These are phyloP conservation scores for Palythoa caribaeorum DNA, from an alignment of 92 coral and sea anemone species.

Conservation along the genomic window DNA sequence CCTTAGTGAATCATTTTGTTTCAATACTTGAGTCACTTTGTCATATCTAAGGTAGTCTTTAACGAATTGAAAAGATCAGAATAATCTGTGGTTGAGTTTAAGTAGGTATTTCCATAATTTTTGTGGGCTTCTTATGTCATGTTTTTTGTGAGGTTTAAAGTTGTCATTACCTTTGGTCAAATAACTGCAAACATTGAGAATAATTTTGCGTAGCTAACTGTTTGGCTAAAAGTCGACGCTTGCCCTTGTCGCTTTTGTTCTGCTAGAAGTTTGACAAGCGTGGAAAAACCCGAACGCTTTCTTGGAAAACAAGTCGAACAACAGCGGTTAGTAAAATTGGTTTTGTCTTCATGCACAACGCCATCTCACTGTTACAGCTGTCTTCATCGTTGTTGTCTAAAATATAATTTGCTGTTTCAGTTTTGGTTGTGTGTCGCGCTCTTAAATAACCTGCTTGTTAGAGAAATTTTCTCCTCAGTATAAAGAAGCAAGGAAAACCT, in stretches of 20 bases:
- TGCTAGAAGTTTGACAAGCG: slow-evolving; percentile 38
- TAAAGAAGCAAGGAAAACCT: too few relatives aligned
- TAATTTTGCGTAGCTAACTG: neutral
- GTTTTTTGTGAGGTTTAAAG: neutral
- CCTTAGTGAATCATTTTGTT: too few relatives aligned
- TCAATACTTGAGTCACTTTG: too few relatives aligned
- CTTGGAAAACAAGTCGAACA: slow-evolving; percentile 40
- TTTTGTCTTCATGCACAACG: slow-evolving; percentile 30
- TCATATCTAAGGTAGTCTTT: too few relatives aligned
- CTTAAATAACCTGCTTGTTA: neutral
- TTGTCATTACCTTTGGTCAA: neutral
- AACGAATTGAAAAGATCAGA: too few relatives aligned
- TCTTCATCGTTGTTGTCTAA: neutral
- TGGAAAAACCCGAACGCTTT: slow-evolving; percentile 36
- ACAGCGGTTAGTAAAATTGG: slow-evolving; percentile 34
- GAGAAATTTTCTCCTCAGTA: neutral
- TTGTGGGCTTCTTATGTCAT: too few relatives aligned
- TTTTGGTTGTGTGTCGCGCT: neutral
- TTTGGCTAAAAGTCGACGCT: slow-evolving; percentile 2
- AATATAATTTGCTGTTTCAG: neutral
- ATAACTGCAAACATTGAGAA: neutral
- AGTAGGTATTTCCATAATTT: too few relatives aligned
- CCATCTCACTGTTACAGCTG: neutral
- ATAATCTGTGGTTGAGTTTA: too few relatives aligned
- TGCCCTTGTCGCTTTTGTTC: slow-evolving; percentile 23